Base-by-base conservation (phyloP, 2,797 vertebrate species). In the Sternarchorhynchus goeldii region DNA sequence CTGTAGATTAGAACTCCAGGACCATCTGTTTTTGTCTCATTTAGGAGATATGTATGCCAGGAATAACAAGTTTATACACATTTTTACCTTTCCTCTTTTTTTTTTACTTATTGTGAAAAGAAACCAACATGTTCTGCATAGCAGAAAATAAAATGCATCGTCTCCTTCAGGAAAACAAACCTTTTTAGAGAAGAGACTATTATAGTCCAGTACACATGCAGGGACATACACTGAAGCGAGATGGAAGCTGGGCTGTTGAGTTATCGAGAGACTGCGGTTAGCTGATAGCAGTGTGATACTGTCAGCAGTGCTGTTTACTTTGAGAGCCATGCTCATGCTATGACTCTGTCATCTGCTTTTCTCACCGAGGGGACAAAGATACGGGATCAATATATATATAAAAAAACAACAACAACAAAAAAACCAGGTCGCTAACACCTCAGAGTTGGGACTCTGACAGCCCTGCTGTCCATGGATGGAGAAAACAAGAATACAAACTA, bases 261-360 rank as follows among this genome's bases (percentile, higher is more conserved):
- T 70, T 64, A 34, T 58, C 59, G 34, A 64, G 67, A 71, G 50
- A 64, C 68, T 63, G 20, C 39, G 69, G 21, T 6, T 10, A 63
- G 73, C 14, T n/a, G 71, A 73, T 58, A 45, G 41, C 20, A 1
- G 25, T 57, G 53, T 41, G 57, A 75, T 69, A 56, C 34, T 39
- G 18, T 58, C 62, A 56, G 36, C 56, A 67, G 39, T 12, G 10
- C 29, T 66, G n/a, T 53, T 58, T 64, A 73, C 56, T 79, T 64
- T 75, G 45, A 64, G 59, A 59, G 72, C 62, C 20, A 53, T 2
- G 4, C 56, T 62, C 32, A 29, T 18, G 45, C 56, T 56, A 7
- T 32, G 39, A 14, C 78, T 69, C 12, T 34, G 5, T 66, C 55
- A 45, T 12, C 53, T 41, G 41, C 62, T 20, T 75, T 25, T 21